Evolutionary conservation across 2,113 vertebrate species (phyloP).

Genomic region (Toxotes chatareus): DNA sequence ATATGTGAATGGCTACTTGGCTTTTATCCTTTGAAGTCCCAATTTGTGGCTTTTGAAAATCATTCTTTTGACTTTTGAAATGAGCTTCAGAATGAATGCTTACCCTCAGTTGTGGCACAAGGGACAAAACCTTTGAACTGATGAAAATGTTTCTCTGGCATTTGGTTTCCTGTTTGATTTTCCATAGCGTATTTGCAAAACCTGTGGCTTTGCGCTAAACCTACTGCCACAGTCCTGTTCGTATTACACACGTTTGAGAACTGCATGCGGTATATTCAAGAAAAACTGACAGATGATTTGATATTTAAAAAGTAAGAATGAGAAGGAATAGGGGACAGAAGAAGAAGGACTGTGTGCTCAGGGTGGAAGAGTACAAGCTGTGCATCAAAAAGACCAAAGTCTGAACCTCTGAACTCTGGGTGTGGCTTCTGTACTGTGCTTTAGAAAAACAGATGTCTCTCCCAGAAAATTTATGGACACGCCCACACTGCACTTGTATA

Average conservation of each 20-base stretch:
- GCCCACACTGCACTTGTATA: conserved; percentile 68
- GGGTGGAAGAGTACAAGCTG: conserved; percentile 57
- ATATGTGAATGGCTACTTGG: not conserved
- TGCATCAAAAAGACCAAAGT: conserved; percentile 64
- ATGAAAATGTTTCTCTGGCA: not conserved
- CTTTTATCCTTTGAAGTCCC: not conserved
- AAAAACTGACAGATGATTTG: conserved; percentile 7
- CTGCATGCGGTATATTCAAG: not conserved
- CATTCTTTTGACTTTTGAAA: conserved; percentile 12
- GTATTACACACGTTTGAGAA: not conserved
- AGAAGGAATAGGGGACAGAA: not conserved
- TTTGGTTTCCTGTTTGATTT: not conserved
- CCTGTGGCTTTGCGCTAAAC: not conserved
- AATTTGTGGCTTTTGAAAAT: not conserved
- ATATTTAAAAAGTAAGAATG: not conserved
- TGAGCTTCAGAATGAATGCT: conserved; percentile 14
- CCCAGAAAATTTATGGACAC: conserved; percentile 63
- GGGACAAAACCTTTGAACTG: not conserved
- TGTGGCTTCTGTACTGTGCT: conserved; percentile 74
- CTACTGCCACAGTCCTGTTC: not conserved
- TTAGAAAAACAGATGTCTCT: conserved; percentile 77
- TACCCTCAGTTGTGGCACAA: not conserved
- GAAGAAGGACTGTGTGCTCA: conserved; percentile 1
- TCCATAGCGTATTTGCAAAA: not conserved
- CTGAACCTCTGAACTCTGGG: conserved; percentile 77